Conservation (phyloP, 2,797 vertebrate species). For the Ataeniobius toweri region DNA sequence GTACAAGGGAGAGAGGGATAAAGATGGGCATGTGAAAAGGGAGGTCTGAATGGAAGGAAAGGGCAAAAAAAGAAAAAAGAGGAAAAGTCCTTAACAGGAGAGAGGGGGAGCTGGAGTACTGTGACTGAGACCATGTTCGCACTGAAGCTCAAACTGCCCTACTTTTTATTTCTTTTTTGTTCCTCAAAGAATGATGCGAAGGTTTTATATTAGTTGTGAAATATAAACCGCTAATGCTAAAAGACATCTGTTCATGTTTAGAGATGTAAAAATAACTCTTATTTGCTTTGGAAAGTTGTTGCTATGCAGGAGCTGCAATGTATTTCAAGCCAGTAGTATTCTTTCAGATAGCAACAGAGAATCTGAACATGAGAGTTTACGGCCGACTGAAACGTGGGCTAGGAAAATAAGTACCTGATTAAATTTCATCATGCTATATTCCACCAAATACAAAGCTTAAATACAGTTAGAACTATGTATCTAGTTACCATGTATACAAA, state of each 20-base stretch:
- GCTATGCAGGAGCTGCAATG: not conserved
- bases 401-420: not conserved
- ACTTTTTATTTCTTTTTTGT: conserved; percentile 37
- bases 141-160: conserved; percentile 40
- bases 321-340: conserved; percentile 12
- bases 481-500: not conserved
- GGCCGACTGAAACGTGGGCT: not conserved
- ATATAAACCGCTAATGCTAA: conserved; percentile 20
- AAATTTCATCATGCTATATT: not conserved
- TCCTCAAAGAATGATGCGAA: conserved; percentile 27
- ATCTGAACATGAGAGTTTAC: conserved; percentile 5
- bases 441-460: not conserved
- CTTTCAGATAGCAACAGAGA: conserved; percentile 18
- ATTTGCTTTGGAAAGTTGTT: conserved; percentile 20
- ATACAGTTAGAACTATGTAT: not conserved
- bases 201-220: conserved; percentile 33
- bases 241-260: conserved; percentile 22
- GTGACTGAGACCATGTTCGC: conserved; percentile 43
- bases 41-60: conserved; percentile 32
- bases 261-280: conserved; percentile 26
- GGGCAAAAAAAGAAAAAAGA: conserved; percentile 16
- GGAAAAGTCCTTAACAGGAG: conserved; percentile 53
- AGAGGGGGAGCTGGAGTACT: conserved; percentile 75
- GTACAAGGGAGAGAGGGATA: conserved; percentile 17
- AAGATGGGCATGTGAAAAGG: conserved; percentile 34